Evolutionary conservation across 2,888 invertebrate species (phyloP).

Genomic region (Chaetogeoica ovagalla): DNA sequence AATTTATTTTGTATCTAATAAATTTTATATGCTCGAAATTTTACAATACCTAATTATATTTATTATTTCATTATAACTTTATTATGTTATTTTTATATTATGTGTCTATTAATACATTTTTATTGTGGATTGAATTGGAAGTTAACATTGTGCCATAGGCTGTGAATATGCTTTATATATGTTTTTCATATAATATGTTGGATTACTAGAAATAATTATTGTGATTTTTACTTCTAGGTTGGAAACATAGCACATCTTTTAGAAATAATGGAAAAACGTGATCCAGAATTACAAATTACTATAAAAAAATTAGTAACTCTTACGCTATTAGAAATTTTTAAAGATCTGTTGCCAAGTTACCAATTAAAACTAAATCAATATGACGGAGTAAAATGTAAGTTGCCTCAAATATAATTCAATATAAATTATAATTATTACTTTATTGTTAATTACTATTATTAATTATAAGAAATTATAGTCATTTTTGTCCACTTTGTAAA

Average conservation of each 20-base stretch:
- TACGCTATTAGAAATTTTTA: constrained; percentile 86
- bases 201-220: constrained; percentile 12
- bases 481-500: neutral
- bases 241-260: constrained; percentile 76
- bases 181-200: too few species aligned
- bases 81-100: too few species aligned
- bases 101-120: too few species aligned
- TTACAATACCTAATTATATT: neutral
- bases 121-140: too few species aligned
- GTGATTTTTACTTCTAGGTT: constrained; percentile 60
- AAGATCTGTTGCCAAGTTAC: constrained; percentile 90
- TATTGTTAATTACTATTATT: neutral
- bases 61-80: too few species aligned
- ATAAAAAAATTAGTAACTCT: constrained; percentile 77
- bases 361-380: constrained; percentile 66
- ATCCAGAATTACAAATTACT: constrained; percentile 71
- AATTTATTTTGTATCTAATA: constrained; percentile 43
- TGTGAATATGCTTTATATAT: too few species aligned
- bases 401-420: neutral
- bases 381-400: constrained; percentile 49
- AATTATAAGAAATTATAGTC: neutral
- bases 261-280: constrained; percentile 75
- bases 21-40: neutral
- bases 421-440: neutral
- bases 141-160: too few species aligned